Base-by-base conservation (phyloP, 2,797 vertebrate genomes). In the Acomys russatus region DNA sequence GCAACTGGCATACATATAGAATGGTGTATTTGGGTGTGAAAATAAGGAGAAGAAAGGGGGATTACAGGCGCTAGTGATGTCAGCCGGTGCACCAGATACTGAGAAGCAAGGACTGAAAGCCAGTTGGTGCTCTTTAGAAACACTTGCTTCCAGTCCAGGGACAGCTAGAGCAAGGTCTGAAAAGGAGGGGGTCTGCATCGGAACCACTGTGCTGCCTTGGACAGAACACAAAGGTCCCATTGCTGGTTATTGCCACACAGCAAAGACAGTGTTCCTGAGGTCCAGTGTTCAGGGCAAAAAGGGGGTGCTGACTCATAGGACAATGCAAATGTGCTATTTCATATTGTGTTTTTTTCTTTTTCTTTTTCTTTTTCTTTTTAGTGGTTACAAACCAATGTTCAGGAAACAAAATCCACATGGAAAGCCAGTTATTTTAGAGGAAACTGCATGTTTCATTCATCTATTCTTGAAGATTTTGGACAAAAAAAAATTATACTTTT, bases 391-490 rank as follows among this genome's bases (percentile, higher is more conserved):
- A 44, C 64, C 56, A 64, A 35, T 54, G 64, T 76, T 90, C 74
- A 66, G 44, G 51, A 90, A 68, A 61, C 89, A 83, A 96, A 94
- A 94, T 54, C 23, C 38, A 71, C 18, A 12, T 56, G 66, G 76
- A 77, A 74, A 78, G 35, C 33, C 11, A 30, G n/a, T 77, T 94
- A 73, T 44, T 94, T 88, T 90, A 91, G 30, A 91, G 20, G 49
- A 86, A 90, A 63, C 9, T 76, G 28, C 54, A 9, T 64, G 30
- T 56, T 88, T 70, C 84, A 49, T 94, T 90, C 76, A 91, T 89
- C 74, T 66, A 35, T 71, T 95, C 68, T 92, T 73, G 70, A 94
- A 92, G 44, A 85, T 86, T 92, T 86, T 76, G 79, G n/a, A 89
- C 56, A 85, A 68, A 92, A 86, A 94, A 86, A 73, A 59, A 4